A percentile compares a stretch with the other conserved stretches of the same genome.
These are phyloP conservation scores for Drosophila saltans DNA, from an alignment of 1,140 invertebrate genomes.

Conservation along the genomic window DNA sequence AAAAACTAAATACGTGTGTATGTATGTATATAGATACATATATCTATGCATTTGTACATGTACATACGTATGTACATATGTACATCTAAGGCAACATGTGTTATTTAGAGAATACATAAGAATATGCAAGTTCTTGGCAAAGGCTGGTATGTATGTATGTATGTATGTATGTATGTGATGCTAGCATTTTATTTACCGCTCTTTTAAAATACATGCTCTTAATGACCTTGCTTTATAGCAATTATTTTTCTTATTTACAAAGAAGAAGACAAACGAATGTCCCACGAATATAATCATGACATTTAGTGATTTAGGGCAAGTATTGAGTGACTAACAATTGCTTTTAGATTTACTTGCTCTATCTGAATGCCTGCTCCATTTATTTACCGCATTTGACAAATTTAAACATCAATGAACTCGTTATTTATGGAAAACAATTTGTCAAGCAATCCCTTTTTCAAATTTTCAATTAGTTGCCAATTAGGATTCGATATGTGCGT, in stretches of 20 bases:
- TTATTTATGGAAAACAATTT: not conserved
- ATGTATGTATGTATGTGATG: conserved; percentile 11
- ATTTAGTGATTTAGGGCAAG: conserved; percentile 58
- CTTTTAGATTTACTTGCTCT: conserved; percentile 54
- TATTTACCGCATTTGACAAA: too few species aligned
- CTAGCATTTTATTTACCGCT: conserved; percentile 17
- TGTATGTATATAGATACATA: conserved; percentile 3
- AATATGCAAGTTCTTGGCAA: not conserved
- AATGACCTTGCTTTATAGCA: conserved; percentile 17
- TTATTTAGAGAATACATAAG: not conserved
- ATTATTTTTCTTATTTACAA: not conserved
- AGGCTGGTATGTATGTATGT: conserved; percentile 1
- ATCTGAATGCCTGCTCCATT: not conserved
- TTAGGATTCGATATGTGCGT: not conserved
- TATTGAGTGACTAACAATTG: conserved; percentile 44
- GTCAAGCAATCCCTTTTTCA: too few species aligned
- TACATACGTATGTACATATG: not conserved
- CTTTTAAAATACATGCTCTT: not conserved
- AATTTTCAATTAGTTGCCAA: not conserved
- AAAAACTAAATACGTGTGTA: not conserved
- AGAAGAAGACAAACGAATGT: conserved; percentile 27
- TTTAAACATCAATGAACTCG: not conserved
- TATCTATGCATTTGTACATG: not conserved
- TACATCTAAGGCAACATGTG: too few species aligned
- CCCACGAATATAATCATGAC: conserved; percentile 64